phyloP scores from a whole-genome alignment of 2,888 invertebrate genomes.

The Rhorus exstirpatorius region DNA sequence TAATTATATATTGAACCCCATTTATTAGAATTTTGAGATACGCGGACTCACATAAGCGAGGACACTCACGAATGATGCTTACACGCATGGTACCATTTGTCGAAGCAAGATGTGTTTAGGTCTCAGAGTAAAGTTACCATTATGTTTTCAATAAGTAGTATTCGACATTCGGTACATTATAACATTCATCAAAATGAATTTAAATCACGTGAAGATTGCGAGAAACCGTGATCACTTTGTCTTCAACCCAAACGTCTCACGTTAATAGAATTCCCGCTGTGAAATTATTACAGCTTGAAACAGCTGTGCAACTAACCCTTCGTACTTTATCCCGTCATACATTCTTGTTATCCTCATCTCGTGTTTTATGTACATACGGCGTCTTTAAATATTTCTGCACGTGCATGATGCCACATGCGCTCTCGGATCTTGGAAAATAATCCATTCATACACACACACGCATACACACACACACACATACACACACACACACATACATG shows the following conservation, averaged over 20 bases:
- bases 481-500: neutral
- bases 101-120: neutral
- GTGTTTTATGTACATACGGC: constrained; percentile 22
- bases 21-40: no score
- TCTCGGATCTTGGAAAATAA: constrained; percentile 32
- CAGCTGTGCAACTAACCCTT: constrained; percentile 43
- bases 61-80: neutral
- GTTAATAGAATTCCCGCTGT: constrained; percentile 54
- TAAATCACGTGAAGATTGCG: constrained; percentile 4
- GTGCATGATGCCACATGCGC: constrained; percentile 31
- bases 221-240: constrained; percentile 32
- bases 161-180: constrained; percentile 10
- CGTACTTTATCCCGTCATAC: constrained; percentile 37
- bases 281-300: constrained; percentile 11
- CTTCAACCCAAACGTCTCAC: constrained; percentile 40
- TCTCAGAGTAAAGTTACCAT: neutral
- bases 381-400: constrained; percentile 58
- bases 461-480: neutral
- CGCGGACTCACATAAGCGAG: no score
- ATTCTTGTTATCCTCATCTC: constrained; percentile 17
- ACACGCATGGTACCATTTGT: neutral
- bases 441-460: neutral
- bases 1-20: no score
- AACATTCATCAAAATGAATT: constrained; percentile 29
- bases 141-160: constrained; percentile 11